Conservation (phyloP, 2,888 invertebrate genomes). For the Cantharis nigra region DNA sequence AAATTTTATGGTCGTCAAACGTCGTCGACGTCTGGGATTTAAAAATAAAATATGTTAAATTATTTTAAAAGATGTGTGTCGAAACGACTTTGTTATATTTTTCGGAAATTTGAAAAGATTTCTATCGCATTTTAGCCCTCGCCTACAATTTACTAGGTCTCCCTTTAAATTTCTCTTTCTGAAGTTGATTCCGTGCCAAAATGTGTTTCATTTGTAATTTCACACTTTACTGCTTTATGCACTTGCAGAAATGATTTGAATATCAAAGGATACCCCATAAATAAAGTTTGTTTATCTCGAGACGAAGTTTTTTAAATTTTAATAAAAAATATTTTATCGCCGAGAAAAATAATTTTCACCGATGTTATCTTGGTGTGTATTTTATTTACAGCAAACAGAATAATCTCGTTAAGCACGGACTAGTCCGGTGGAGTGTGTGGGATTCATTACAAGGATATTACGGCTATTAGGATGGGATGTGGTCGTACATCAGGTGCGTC, state of each 20-base stretch:
- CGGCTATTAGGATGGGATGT: conserved; percentile 19
- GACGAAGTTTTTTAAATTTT: background rate
- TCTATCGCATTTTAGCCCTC: background rate
- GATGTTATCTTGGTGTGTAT: conserved; percentile 4
- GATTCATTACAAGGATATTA: conserved; percentile 32
- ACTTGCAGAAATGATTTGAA: background rate
- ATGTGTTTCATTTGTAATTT: background rate
- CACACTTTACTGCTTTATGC: background rate
- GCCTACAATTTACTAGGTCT: background rate
- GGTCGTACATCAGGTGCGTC: conserved; percentile 24
- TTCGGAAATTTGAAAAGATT: background rate
- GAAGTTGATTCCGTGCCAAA: background rate
- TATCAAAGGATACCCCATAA: background rate
- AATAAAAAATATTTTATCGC: conserved; percentile 1
- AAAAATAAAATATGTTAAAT: background rate
- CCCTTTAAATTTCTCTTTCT: background rate
- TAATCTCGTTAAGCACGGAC: conserved; percentile 25
- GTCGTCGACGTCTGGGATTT: background rate
- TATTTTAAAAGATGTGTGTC: background rate
- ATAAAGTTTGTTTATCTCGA: background rate
- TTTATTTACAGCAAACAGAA: conserved; percentile 12
- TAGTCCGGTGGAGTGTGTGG: conserved; percentile 11
- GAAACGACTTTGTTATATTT: background rate
- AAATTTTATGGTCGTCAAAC: background rate
- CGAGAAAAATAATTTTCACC: conserved; percentile 6